Conservation (phyloP, 2,888 invertebrate species). For the Halocaridina rubra region DNA sequence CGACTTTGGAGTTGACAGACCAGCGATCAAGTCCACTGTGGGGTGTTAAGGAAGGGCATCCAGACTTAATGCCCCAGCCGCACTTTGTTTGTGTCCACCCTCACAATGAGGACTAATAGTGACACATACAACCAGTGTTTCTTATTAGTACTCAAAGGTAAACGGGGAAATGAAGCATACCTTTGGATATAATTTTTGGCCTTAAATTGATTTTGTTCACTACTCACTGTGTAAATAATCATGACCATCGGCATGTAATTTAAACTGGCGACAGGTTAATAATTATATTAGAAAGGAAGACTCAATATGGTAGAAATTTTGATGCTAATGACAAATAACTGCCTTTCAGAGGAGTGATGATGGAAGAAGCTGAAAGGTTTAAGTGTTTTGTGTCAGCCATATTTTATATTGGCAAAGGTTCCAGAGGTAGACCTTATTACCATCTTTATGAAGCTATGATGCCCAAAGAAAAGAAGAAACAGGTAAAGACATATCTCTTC, state of each 20-base stretch:
- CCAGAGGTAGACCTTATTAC: constrained; percentile 85
- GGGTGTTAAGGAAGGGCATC: too few species aligned
- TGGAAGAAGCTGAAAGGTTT: constrained; percentile 74
- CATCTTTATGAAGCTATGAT: constrained; percentile 86
- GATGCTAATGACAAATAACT: not conserved
- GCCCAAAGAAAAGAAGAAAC: not conserved
- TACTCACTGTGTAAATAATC: not conserved
- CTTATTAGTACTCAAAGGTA: too few species aligned
- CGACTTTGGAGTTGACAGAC: too few species aligned
- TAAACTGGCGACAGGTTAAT: not conserved
- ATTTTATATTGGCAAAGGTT: constrained; percentile 97
- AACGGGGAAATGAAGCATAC: too few species aligned
- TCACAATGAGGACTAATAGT: too few species aligned
- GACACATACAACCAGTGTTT: too few species aligned
- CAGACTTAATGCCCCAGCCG: too few species aligned
- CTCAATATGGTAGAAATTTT: not conserved
- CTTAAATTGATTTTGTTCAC: not conserved
- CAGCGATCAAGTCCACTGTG: too few species aligned
- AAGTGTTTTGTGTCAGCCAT: constrained; percentile 83
- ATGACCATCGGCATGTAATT: not conserved
- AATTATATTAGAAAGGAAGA: not conserved
- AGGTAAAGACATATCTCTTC: not conserved
- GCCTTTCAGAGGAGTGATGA: constrained; percentile 69
- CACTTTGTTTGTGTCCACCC: too few species aligned
- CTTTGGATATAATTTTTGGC: not conserved